Conservation (phyloP, 2,888 invertebrate species). For the Drosophila paramelanica region DNA sequence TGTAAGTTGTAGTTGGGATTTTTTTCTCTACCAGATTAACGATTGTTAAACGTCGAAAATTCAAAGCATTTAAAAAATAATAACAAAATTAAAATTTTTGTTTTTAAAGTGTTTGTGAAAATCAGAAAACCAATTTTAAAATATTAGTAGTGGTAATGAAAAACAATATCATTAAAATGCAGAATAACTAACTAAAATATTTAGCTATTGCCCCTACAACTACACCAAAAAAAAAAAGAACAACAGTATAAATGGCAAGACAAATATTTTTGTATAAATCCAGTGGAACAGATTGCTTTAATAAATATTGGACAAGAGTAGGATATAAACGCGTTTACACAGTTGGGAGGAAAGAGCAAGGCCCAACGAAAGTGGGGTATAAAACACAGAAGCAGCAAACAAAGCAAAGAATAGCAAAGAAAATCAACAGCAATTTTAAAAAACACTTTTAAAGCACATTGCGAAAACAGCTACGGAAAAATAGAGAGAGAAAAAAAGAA, state of each 20-base stretch:
- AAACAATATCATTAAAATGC: background rate
- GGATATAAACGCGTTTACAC: slow-evolving; percentile 68
- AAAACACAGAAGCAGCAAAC: slow-evolving; percentile 35
- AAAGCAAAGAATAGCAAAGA: slow-evolving; percentile 25
- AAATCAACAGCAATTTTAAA: slow-evolving; percentile 66
- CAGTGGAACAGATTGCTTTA: slow-evolving; percentile 74
- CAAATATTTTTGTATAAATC: slow-evolving; percentile 74
- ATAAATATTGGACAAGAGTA: slow-evolving; percentile 68
- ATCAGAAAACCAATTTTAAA: too few species aligned
- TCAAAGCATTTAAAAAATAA: background rate
- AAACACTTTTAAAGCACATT: slow-evolving; percentile 80
- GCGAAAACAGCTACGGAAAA: slow-evolving; percentile 56
- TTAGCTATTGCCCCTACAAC: background rate
- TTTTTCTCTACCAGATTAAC: slow-evolving; percentile 39
- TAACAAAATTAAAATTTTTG: too few species aligned
- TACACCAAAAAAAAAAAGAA: background rate
- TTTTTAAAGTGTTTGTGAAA: too few species aligned
- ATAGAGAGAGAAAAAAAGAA: slow-evolving; percentile 15
- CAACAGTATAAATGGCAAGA: slow-evolving; percentile 63
- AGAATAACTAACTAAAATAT: slow-evolving; percentile 24
- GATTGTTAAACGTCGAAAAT: slow-evolving; percentile 14
- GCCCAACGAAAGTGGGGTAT: slow-evolving; percentile 14
- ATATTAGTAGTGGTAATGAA: too few species aligned
- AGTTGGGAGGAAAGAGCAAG: slow-evolving; percentile 24
- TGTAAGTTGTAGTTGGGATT: slow-evolving; percentile 7